A percentile compares a stretch with the other conserved stretches of the same genome.
Evolutionary conservation across 2,888 invertebrate species (phyloP).

Genomic region (Clanis bilineata): DNA sequence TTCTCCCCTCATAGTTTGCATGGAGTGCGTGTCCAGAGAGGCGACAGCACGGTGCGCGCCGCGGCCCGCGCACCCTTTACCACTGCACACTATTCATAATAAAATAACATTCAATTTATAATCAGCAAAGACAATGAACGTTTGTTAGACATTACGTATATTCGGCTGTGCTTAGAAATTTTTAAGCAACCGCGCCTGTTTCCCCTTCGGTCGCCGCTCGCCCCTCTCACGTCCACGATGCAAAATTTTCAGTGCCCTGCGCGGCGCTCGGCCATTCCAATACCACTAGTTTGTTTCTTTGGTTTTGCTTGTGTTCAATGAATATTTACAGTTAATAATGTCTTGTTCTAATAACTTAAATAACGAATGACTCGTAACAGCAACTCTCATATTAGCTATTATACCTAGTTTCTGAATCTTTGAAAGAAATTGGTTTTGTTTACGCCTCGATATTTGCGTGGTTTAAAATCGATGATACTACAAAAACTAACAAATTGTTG

Average conservation of each 20-base stretch:
- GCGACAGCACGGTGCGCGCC: slow-evolving; percentile 8
- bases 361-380: too few relatives aligned
- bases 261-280: slow-evolving; percentile 48
- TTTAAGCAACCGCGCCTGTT: slow-evolving; percentile 49
- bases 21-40: slow-evolving; percentile 58
- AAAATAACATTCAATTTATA: slow-evolving; percentile 11
- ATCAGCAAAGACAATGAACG: slow-evolving; percentile 1
- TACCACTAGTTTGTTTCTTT: slow-evolving; percentile 30
- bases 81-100: neutral
- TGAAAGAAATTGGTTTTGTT: neutral
- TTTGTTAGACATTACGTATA: slow-evolving; percentile 20
- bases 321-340: too few relatives aligned
- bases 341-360: slow-evolving; percentile 18
- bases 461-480: neutral
- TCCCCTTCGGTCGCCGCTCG: slow-evolving; percentile 37
- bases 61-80: neutral
- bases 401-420: too few relatives aligned
- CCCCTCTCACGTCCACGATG: slow-evolving; percentile 57
- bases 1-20: slow-evolving; percentile 79
- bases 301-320: slow-evolving; percentile 20
- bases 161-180: slow-evolving; percentile 52
- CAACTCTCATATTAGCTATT: too few relatives aligned
- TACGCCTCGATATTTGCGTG: neutral
- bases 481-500: neutral
- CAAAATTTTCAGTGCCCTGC: slow-evolving; percentile 66